phyloP scores from a whole-genome alignment of 2,797 vertebrate genomes.

The Argentina silus region DNA sequence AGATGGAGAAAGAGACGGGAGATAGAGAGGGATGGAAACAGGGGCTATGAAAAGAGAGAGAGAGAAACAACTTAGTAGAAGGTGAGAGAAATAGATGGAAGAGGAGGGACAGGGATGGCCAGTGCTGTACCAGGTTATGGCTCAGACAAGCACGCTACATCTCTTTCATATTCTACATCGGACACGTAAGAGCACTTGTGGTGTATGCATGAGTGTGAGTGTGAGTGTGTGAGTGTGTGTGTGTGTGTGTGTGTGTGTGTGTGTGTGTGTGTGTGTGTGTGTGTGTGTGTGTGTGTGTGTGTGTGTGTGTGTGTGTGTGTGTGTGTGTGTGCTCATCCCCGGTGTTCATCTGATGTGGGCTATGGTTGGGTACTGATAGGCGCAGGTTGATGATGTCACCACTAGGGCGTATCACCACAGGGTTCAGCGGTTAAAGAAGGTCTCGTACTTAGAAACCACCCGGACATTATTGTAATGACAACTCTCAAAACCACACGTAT shows the following conservation, averaged over 20 bases:
- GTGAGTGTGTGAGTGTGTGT: not conserved
- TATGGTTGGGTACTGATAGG: not conserved
- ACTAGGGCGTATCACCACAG: conserved; percentile 28
- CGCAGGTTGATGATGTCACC: conserved; percentile 28
- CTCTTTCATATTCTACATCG: no score
- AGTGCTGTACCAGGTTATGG: no score
- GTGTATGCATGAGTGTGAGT: not conserved
- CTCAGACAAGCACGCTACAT: no score
- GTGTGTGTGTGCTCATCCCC: no score
- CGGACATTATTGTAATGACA: no score
- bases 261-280: not conserved
- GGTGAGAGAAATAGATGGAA: no score
- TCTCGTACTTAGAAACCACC: not conserved
- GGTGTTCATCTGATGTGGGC: not conserved
- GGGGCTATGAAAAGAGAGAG: no score
- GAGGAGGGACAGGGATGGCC: no score
- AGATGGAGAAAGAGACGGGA: not conserved
- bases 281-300: not conserved
- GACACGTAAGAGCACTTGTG: not conserved
- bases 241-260: no score
- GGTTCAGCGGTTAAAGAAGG: not conserved
- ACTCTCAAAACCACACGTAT: not conserved
- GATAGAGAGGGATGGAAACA: no score
- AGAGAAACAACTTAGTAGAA: no score
- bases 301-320: no score